These are phyloP conservation scores for Corydoras sp. DNA, from an alignment of 2,113 vertebrate species.

Conservation along the genomic window DNA sequence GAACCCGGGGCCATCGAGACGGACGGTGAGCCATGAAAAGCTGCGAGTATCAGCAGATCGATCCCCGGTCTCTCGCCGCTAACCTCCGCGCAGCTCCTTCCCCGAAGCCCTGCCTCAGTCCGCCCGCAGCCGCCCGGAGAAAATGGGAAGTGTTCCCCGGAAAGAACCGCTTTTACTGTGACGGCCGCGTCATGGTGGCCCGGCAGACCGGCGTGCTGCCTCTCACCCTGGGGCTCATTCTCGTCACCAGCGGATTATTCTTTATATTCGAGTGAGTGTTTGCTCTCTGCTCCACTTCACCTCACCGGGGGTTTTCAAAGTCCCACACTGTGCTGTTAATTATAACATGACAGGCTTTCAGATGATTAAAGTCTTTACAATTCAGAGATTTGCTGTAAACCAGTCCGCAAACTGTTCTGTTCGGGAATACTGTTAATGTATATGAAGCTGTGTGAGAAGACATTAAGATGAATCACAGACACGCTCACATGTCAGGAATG, in stretches of 20 bases:
- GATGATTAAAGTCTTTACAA: no score
- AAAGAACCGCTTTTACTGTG: constrained; percentile 87
- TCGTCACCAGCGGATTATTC: constrained; percentile 80
- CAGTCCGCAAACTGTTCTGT: no score
- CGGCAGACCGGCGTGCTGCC: constrained; percentile 81
- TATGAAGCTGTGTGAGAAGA: no score
- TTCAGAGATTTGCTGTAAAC: no score
- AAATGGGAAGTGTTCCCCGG: constrained; percentile 89
- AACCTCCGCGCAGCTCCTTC: constrained; percentile 45
- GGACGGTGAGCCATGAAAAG: constrained; percentile 57
- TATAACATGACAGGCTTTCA: no score
- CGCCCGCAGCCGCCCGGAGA: constrained; percentile 55
- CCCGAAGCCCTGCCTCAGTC: constrained; percentile 35
- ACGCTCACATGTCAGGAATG: no score
- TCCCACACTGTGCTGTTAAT: no score
- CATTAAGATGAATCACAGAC: no score
- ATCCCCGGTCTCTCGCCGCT: constrained; percentile 60
- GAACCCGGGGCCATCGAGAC: no score
- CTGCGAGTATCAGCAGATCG: constrained; percentile 82
- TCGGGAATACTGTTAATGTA: no score
- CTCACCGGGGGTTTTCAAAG: no score
- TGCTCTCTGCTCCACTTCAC: background rate
- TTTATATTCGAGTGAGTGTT: constrained; percentile 88
- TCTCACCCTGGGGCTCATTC: constrained; percentile 83
- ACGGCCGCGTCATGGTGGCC: constrained; percentile 80